Base-by-base conservation (phyloP, 2,888 invertebrate species). In the Mamestra brassicae region DNA sequence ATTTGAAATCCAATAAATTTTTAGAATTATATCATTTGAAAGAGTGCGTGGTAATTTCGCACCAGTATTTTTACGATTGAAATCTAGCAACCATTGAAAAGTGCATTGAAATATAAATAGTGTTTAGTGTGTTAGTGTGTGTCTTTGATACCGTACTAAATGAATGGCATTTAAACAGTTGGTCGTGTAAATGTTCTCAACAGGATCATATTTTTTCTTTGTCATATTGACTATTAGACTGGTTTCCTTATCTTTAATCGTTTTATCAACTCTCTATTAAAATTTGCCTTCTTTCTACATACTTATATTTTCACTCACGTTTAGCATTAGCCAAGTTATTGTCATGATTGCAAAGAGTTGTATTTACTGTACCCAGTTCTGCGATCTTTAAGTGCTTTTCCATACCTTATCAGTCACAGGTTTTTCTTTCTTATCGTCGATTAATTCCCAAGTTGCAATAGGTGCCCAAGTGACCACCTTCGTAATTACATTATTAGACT, bases 1-100 rank as follows among this genome's bases (percentile, higher is more conserved):
- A 77, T 76, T 69, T 63, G 36, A 85, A 76, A 76, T 82, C 67
- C 60, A 61, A 65, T 84, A 80, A 65, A 68, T 68, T 36, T n/a
- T 55, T 61, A 57, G 36, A 69, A 73, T 73, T 64, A 71, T 55
- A 42, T 63, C 26, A 83, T 71, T 76, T 58, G 62, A 73, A 72
- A 73, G 55, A 55, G 50, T 69, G 54, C 47, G 36, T 34, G 34
- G 55, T 26, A 66, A 69, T 69, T 80, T 74, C n/a, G 47, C 84
- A 45, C 66, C 26, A 38, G n/a, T 42, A 26, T 62, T 26, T 36
- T 66, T 34, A 52, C 17, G 13, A 47, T 64, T 74, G 26, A 42
- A 6, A n/a, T 61, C 42, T 13, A 61, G 11, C n/a, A 11, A 13
- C 42, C 42, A 5, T n/a, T 55, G 55, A 55, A 55, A 55, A 55